Base-by-base conservation (phyloP, 2,888 invertebrate species). In the Rotaria sp. region DNA sequence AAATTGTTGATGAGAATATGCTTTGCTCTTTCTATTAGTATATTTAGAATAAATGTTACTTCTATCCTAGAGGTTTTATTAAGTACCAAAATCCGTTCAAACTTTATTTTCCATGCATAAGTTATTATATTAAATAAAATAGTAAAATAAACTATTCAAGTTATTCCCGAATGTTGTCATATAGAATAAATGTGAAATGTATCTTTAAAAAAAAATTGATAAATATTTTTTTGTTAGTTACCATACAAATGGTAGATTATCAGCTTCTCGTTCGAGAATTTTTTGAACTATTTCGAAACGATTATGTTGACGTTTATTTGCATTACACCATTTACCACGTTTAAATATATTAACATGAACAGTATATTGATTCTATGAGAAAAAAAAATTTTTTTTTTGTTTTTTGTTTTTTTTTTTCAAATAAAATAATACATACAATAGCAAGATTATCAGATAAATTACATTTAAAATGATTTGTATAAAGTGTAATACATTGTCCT, bases 381-480 rank as follows among this genome's bases (percentile, higher is more conserved):
- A 35, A 2, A 1, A 67, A 67, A 35, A 8, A 5, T 59, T 1
- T 21, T 59, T n/a, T 59, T 21, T 26, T 55, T 24, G 24, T 21
- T 24, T 4, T 21, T 24, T 4, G 13, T 1, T 50, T 50, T 50
- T 10, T 10, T 30, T 15, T 59, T 4, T 30, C 10, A 59, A 15
- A 13, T 5, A 59, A 35, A 18, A 35, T 35, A 8, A 35, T 21
- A 35, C 67, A 18, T 67, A 67, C 67, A 38, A 67, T 67, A 35
- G 67, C 67, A 45, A 45, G 45, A 80, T 45, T 80, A 24, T 80
- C 80, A n/a, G 80, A n/a, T 80, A 80, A 45, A 80, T 80, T 41
- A 80, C 80, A 80, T 80, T 41, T 45, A 80, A 45, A 80, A 80
- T 80, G 80, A 80, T 80, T 80, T 13, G 80, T 80, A 41, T 80